Conservation (phyloP, 2,888 invertebrate genomes). For the Pollenia angustigena region DNA sequence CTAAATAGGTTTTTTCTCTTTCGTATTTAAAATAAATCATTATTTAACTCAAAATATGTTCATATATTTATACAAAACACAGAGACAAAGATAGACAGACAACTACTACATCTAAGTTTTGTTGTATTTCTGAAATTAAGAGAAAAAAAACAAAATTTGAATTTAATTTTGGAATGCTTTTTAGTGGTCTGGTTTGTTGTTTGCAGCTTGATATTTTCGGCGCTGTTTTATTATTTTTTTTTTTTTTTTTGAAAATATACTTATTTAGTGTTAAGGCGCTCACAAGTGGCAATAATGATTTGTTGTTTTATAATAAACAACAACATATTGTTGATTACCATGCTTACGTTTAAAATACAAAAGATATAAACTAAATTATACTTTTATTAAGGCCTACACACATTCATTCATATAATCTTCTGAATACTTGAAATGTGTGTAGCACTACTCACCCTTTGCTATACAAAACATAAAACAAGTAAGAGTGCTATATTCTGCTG, state of each 20-base stretch:
- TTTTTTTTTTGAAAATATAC: not conserved
- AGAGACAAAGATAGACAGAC: not conserved
- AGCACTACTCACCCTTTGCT: no score
- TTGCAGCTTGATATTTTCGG: no score
- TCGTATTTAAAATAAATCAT: constrained; percentile 80
- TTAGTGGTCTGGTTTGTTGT: not conserved
- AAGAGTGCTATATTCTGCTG: no score
- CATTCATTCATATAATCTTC: not conserved
- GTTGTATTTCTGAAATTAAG: not conserved
- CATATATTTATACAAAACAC: constrained; percentile 74
- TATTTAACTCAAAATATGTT: constrained; percentile 83
- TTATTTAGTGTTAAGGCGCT: constrained; percentile 52
- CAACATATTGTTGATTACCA: constrained; percentile 77
- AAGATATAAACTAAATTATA: constrained; percentile 9
- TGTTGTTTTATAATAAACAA: constrained; percentile 83
- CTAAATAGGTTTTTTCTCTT: not conserved
- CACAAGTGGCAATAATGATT: constrained; percentile 78
- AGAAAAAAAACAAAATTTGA: constrained; percentile 10
- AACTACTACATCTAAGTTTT: constrained; percentile 14
- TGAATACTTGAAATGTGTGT: no score
- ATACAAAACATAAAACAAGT: no score
- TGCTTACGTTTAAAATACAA: constrained; percentile 38
- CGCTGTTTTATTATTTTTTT: not conserved
- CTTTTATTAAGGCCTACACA: not conserved
- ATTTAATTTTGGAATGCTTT: constrained; percentile 38